Percentiles rank a stretch among this genome's conserved stretches.
phyloP scores from a whole-genome alignment of 2,888 invertebrate species.

The Melanotus villosus region DNA sequence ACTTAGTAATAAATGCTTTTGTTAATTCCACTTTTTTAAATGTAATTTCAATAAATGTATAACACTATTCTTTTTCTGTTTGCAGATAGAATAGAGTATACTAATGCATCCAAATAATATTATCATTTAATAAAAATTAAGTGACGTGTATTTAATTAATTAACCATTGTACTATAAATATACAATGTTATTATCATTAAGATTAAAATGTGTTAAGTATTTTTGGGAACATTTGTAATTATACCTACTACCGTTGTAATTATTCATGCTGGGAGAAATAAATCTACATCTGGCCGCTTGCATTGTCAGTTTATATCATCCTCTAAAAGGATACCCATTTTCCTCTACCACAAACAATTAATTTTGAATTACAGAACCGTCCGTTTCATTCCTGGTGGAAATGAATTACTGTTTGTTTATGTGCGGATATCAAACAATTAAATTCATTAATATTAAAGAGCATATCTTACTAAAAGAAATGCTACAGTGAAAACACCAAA shows the following conservation, averaged over 20 bases:
- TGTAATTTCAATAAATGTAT: too few relatives aligned
- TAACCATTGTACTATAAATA: slow-evolving; percentile 55
- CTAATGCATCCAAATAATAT: slow-evolving; percentile 46
- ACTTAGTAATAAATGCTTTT: too few relatives aligned
- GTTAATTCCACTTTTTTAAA: too few relatives aligned
- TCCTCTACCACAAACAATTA: too few relatives aligned
- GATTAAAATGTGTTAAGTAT: slow-evolving; percentile 59
- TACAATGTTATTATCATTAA: slow-evolving; percentile 54
- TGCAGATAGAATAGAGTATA: slow-evolving; percentile 47
- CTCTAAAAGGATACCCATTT: too few relatives aligned
- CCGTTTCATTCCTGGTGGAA: too few relatives aligned
- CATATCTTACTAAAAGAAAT: too few relatives aligned
- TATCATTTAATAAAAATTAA: slow-evolving; percentile 50
- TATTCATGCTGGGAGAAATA: slow-evolving; percentile 53
- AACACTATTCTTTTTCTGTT: slow-evolving; percentile 23
- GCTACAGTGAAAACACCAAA: too few relatives aligned
- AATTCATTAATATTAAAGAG: too few relatives aligned
- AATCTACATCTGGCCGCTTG: slow-evolving; percentile 48
- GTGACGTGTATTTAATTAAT: slow-evolving; percentile 49
- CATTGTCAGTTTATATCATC: slow-evolving; percentile 11
- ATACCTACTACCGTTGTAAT: slow-evolving; percentile 56
- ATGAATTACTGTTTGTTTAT: too few relatives aligned
- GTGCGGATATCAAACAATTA: too few relatives aligned
- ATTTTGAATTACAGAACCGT: too few relatives aligned
- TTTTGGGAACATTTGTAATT: slow-evolving; percentile 64